These are phyloP conservation scores for Ormyrus pomaceus DNA, from an alignment of 2,888 invertebrate genomes.

Conservation along the genomic window DNA sequence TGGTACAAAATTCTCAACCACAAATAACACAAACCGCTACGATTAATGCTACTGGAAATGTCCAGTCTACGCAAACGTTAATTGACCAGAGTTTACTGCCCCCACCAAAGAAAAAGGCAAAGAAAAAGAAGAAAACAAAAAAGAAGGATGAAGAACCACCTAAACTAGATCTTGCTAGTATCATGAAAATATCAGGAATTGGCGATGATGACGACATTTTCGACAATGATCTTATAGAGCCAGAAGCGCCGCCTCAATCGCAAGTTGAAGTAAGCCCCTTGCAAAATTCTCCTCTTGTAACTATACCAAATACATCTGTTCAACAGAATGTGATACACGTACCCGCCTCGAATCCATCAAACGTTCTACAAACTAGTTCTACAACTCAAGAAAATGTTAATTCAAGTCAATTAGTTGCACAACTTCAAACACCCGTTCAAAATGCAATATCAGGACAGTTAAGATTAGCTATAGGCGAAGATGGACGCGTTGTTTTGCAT, in stretches of 20 bases:
- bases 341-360: conserved; percentile 57
- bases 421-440: conserved; percentile 77
- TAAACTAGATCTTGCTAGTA: conserved; percentile 83
- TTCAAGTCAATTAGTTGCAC: conserved; percentile 75
- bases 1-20: conserved; percentile 73
- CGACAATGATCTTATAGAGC: conserved; percentile 70
- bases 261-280: conserved; percentile 63
- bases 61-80: conserved; percentile 66
- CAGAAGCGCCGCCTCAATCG: conserved; percentile 60
- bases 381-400: conserved; percentile 50
- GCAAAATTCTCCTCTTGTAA: conserved; percentile 57
- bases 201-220: conserved; percentile 83
- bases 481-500: conserved; percentile 82
- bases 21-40: conserved; percentile 69
- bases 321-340: conserved; percentile 59
- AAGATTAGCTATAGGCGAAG: conserved; percentile 82
- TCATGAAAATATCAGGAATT: conserved; percentile 85
- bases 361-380: conserved; percentile 34
- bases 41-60: conserved; percentile 62
- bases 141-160: conserved; percentile 76
- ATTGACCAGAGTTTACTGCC: conserved; percentile 73
- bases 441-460: conserved; percentile 78
- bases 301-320: conserved; percentile 51
- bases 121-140: conserved; percentile 79
- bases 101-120: conserved; percentile 77